These are phyloP conservation scores for Psammodynastes pulverulentus DNA, from an alignment of 2,113 vertebrate species.

Conservation along the genomic window DNA sequence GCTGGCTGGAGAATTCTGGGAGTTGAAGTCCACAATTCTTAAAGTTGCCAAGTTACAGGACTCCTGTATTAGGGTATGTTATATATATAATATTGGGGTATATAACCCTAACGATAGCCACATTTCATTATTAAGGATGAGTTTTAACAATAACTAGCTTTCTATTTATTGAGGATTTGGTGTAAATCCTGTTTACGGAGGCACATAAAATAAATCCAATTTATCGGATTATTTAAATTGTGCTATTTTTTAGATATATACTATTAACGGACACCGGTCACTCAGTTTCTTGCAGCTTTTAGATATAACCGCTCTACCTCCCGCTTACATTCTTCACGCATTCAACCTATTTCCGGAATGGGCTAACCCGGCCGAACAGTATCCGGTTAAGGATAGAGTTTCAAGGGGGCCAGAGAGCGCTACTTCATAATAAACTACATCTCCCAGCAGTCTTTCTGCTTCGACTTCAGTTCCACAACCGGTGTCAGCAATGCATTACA, in stretches of 20 bases:
- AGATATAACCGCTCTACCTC: neutral
- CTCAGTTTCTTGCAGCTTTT: neutral
- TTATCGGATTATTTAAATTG: neutral
- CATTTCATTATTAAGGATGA: slow-evolving; percentile 87
- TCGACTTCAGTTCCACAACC: neutral
- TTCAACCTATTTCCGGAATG: neutral
- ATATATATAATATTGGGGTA: neutral
- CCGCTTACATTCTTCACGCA: neutral
- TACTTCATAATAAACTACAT: slow-evolving; percentile 28
- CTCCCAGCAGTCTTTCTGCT: neutral
- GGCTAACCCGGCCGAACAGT: neutral
- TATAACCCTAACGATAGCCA: slow-evolving; percentile 61
- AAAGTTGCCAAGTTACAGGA: too few species aligned
- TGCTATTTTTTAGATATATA: neutral
- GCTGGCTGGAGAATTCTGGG: too few species aligned
- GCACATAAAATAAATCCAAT: neutral
- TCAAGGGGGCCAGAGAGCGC: neutral
- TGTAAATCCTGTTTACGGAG: neutral
- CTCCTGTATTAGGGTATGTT: too few species aligned
- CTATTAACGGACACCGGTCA: neutral
- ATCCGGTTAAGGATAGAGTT: neutral
- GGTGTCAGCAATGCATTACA: neutral
- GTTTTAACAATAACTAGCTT: slow-evolving; percentile 70
- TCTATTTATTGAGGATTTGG: too few species aligned
- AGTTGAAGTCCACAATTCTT: too few species aligned